Evolutionary conservation across 2,113 vertebrate genomes (phyloP), one percentile per base, ranked within the genome.

Genomic region (Psophia crepitans): DNA sequence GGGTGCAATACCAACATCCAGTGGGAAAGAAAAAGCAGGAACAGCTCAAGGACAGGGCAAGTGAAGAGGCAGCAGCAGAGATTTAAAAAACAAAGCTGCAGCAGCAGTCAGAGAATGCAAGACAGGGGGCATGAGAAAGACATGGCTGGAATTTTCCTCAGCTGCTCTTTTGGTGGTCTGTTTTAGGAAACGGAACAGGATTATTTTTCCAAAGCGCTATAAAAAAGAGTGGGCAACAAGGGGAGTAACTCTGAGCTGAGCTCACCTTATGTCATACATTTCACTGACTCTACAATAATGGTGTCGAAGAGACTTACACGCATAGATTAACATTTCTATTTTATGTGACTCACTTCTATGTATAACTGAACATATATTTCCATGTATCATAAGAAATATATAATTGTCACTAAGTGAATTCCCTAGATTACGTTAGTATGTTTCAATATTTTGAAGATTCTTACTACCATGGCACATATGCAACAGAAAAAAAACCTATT

Each of bases 61-160:
- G 17, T 2, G 5, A 89, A 7, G 12, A 77, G 15, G n/a, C 7
- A 86, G 63, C 44, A 91, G 54, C 30, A 89, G 14, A 56, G 30
- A 51, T 27, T n/a, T 24, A 39, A 63, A 85, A 79, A 46, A 5
- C 3, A 77, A 15, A 27, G 33, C 49, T 77, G 21, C 21, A 70
- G 44, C n/a, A 75, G 24, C 44, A 65, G 27, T 39, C 22, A 63
- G 28, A 71, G 20, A 8, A 39, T 27, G 5, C 5, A 68, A 54
- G 1, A 66, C 4, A 9, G 11, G 11, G 6, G 8, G 1, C 24
- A 6, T 11, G 33, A 61, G 12, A 73, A 4, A 53, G 19, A 30
- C 5, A 51, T 2, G 44, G 33, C 16, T 63, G 65, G 32, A 77
- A 46, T 41, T 75, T 53, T 71, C 35, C 53, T 84, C 60, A 82